Percentiles rank a stretch among this genome's conserved stretches.
Conservation (phyloP, 1,140 invertebrate genomes). For the Chrysopa pallens region DNA sequence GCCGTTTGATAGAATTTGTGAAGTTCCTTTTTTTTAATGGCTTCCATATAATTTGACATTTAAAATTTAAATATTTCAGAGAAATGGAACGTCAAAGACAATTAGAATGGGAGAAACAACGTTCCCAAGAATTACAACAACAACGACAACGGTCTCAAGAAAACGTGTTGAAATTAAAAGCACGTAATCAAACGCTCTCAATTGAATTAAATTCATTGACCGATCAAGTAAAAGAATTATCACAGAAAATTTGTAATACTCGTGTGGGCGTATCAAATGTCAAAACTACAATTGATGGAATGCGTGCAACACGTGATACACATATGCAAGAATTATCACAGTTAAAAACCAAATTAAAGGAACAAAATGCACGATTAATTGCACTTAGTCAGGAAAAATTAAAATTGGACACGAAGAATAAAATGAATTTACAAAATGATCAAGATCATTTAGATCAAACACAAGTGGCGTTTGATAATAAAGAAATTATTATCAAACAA, state of each 20-base stretch:
- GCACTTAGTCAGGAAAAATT: slow-evolving; percentile 68
- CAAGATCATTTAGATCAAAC: slow-evolving; percentile 34
- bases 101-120: slow-evolving; percentile 90
- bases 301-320: slow-evolving; percentile 78
- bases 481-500: slow-evolving; percentile 72
- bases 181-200: slow-evolving; percentile 69
- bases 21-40: too few species aligned
- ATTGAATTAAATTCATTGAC: slow-evolving; percentile 62
- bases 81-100: slow-evolving; percentile 91
- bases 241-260: slow-evolving; percentile 74
- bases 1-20: too few species aligned
- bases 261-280: slow-evolving; percentile 76
- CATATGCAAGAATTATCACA: slow-evolving; percentile 79
- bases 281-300: slow-evolving; percentile 90
- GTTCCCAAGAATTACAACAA: slow-evolving; percentile 64
- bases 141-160: slow-evolving; percentile 78
- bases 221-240: slow-evolving; percentile 47
- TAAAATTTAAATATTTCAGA: slow-evolving; percentile 32
- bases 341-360: slow-evolving; percentile 67
- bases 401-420: slow-evolving; percentile 59
- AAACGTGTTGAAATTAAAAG: slow-evolving; percentile 73
- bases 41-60: too few species aligned
- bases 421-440: slow-evolving; percentile 26
- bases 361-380: slow-evolving; percentile 65
- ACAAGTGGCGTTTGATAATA: slow-evolving; percentile 55